Evolutionary conservation across 2,797 vertebrate species (phyloP), one percentile per base, ranked within the genome.

Genomic region (Luscinia megarhynchos): DNA sequence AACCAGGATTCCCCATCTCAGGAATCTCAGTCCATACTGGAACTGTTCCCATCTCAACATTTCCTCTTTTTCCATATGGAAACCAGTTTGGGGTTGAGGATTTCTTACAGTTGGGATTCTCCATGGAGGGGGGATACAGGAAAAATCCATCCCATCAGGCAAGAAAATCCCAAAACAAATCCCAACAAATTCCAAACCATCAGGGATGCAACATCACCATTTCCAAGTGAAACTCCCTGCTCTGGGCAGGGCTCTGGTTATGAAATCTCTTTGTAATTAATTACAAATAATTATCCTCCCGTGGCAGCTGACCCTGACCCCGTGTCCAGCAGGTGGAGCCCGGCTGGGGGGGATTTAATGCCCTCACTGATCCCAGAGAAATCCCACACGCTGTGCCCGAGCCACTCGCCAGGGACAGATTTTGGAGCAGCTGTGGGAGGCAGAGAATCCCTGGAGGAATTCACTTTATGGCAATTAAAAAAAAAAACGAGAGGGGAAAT

Each of bases 281-380:
- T 93, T 79, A 80, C 24, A 67, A 58, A 24, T 70, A 90, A 93
- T 97, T 96, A 95, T 55, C 55, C 62, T 85, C 61, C 90, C 68
- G 0, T 13, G 63, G 82, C 12, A 3, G 58, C 76, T 45, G 67
- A 76, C 78, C 92, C 57, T 3, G 6, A 29, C 12, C 84, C 59
- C 3, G 5, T 6, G 74, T 15, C 77, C 21, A 67, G 72, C 85
- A 76, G 76, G 79, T 36, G 70, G 89, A 82, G 74, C 86, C 40
- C 0, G 48, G n/a, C 48, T 69, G 89, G 17, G 17, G 64, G 58
- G 70, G 83, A 82, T 90, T 94, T 70, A 26, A 57, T 46, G 40
- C 77, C 62, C n/a, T n/a, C 7, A 16, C 54, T 23, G 90, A 95
- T 93, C 92, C 43, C 34, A 10, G 29, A 68, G 38, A 34, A 85